Percentiles rank a stretch among this genome's conserved stretches.
These are phyloP conservation scores for Zoroaster sp. DNA, from an alignment of 53 echinoderm and acorn worm genomes.

Conservation along the genomic window DNA sequence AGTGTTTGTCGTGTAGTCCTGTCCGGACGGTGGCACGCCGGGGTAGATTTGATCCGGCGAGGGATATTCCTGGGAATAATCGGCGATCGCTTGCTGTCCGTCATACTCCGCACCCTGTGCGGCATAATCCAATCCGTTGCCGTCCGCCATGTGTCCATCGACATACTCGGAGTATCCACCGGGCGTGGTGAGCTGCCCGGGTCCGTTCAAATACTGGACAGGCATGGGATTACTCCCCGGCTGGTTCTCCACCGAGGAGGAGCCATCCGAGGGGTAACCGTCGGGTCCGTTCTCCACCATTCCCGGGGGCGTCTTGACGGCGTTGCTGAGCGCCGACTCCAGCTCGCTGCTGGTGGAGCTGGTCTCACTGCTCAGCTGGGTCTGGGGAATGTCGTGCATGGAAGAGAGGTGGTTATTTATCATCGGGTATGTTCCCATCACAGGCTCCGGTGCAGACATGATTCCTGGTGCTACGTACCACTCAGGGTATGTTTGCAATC, in stretches of 20 bases:
- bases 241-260: constrained; percentile 63
- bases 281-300: constrained; percentile 83
- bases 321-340: constrained; percentile 55
- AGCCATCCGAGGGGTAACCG: constrained; percentile 84
- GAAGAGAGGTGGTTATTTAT: constrained; percentile 73
- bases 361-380: constrained; percentile 87
- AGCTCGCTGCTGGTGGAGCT: constrained; percentile 90
- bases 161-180: constrained; percentile 58
- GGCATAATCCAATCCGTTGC: constrained; percentile 63
- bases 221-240: constrained; percentile 10
- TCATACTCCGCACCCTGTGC: constrained; percentile 75
- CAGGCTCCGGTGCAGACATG: constrained; percentile 78
- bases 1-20: constrained; percentile 63
- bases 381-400: constrained; percentile 69
- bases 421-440: constrained; percentile 63
- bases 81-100: constrained; percentile 36
- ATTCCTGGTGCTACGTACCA: neutral
- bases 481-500: neutral
- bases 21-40: constrained; percentile 14
- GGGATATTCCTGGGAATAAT: constrained; percentile 73
- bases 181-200: constrained; percentile 29
- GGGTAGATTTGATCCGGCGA: constrained; percentile 71
- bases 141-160: constrained; percentile 49
- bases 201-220: constrained; percentile 56
- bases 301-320: constrained; percentile 75